These are phyloP conservation scores for Podiceps cristatus DNA, from an alignment of 2,113 vertebrate genomes.

Conservation along the genomic window DNA sequence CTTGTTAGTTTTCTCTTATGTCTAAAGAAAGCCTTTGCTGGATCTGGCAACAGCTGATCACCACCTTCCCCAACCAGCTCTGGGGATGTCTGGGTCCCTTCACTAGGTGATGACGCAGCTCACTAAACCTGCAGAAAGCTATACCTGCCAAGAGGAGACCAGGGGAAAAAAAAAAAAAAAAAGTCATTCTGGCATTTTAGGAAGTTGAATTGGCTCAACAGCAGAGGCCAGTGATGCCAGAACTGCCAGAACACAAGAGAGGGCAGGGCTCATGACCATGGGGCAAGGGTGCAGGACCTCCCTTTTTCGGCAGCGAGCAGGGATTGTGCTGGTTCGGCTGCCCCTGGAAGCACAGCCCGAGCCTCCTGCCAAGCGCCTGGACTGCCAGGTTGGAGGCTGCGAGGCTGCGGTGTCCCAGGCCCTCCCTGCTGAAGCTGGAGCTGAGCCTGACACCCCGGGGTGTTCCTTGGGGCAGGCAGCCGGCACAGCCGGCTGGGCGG, in stretches of 20 bases:
- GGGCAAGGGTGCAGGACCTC: background rate
- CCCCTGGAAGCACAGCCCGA: background rate
- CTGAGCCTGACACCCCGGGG: background rate
- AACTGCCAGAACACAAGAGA: background rate
- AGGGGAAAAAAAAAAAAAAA: too few relatives aligned
- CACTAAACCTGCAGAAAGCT: background rate
- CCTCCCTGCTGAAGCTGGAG: background rate
- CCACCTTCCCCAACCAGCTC: background rate
- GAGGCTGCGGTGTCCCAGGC: background rate
- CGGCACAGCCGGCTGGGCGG: background rate
- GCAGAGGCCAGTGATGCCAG: background rate
- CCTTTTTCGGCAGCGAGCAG: background rate
- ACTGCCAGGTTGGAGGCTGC: background rate
- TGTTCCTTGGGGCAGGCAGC: background rate
- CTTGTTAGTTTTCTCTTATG: background rate
- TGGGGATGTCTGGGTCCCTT: background rate
- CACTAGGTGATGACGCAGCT: background rate
- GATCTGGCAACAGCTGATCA: background rate
- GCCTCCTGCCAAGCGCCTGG: background rate
- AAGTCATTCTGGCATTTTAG: background rate
- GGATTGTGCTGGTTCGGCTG: fast-evolving
- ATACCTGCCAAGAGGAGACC: background rate
- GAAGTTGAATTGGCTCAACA: background rate
- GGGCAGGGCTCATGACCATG: fast-evolving
- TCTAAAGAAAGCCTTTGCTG: background rate